Percentiles rank a stretch among this genome's conserved stretches.
Evolutionary conservation across 2,113 vertebrate species (phyloP).

Genomic region (Pelobates fuscus): DNA sequence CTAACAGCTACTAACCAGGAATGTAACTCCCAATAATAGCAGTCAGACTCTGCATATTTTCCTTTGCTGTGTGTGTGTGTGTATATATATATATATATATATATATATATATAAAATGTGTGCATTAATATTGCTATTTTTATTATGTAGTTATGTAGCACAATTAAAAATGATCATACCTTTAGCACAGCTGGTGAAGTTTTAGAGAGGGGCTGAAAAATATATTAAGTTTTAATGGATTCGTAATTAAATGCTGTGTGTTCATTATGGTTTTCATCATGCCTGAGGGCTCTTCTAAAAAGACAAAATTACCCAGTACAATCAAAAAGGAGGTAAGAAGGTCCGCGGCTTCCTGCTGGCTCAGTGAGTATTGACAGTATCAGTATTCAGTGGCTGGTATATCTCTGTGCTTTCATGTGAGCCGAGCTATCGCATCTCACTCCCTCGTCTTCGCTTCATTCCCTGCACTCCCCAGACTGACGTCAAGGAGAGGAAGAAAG

Average conservation of each 20-base stretch:
- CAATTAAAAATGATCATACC: constrained; percentile 41
- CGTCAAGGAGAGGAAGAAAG: constrained; percentile 74
- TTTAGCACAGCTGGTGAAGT: constrained; percentile 46
- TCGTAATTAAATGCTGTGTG: constrained; percentile 50
- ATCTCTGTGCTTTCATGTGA: constrained; percentile 62
- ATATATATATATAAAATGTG: neutral
- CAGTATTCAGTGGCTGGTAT: constrained; percentile 58
- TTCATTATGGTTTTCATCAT: constrained; percentile 51
- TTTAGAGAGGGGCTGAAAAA: constrained; percentile 42
- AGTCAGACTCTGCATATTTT: no score
- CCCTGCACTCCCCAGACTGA: constrained; percentile 60
- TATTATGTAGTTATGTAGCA: neutral
- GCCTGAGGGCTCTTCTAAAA: constrained; percentile 47
- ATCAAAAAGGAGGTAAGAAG: constrained; percentile 42
- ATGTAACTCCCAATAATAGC: no score
- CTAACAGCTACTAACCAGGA: no score
- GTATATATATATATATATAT: neutral
- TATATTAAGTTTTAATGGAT: constrained; percentile 50
- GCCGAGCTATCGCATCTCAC: constrained; percentile 61
- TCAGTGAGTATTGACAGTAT: constrained; percentile 56
- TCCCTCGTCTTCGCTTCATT: constrained; percentile 54
- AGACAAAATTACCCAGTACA: constrained; percentile 22
- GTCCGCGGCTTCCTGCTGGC: constrained; percentile 42
- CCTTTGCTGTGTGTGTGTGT: no score
- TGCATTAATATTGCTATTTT: neutral